Evolutionary conservation across 1,140 invertebrate genomes (phyloP).

Genomic region (Drosophila kanapiae): DNA sequence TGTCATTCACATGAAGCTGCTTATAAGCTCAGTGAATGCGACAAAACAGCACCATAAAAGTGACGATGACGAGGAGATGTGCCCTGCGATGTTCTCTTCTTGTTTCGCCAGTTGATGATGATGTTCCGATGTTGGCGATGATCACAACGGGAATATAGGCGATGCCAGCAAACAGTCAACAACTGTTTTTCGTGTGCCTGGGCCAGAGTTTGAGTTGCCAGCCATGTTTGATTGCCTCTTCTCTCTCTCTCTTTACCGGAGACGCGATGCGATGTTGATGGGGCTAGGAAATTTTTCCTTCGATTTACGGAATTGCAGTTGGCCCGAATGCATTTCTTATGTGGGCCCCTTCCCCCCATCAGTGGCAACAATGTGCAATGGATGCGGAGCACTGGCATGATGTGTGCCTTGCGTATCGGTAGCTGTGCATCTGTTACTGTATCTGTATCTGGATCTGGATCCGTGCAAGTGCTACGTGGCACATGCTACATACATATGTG

Average conservation of each 20-base stretch:
- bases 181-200: slow-evolving; percentile 41
- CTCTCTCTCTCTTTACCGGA: slow-evolving; percentile 29
- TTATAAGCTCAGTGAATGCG: slow-evolving; percentile 60
- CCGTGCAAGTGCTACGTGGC: slow-evolving; percentile 32
- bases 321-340: slow-evolving; percentile 71
- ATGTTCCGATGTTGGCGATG: slow-evolving; percentile 9
- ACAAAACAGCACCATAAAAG: slow-evolving; percentile 59
- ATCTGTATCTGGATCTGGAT: background rate
- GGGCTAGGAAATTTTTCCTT: slow-evolving; percentile 56
- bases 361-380: slow-evolving; percentile 42
- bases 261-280: slow-evolving; percentile 36
- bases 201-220: slow-evolving; percentile 13
- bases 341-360: background rate
- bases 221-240: slow-evolving; percentile 61
- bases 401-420: slow-evolving; percentile 39
- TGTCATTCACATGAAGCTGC: slow-evolving; percentile 48
- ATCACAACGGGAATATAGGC: slow-evolving; percentile 28
- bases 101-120: slow-evolving; percentile 14
- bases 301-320: slow-evolving; percentile 72
- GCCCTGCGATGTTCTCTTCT: slow-evolving; percentile 3
- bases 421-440: slow-evolving; percentile 21
- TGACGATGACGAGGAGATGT: slow-evolving; percentile 36
- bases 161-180: slow-evolving; percentile 56
- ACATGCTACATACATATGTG: slow-evolving; percentile 30
- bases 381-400: slow-evolving; percentile 14